Percentiles rank a stretch among this genome's conserved stretches.
Conservation (phyloP, 2,797 vertebrate genomes). For the Sciurus carolinensis region DNA sequence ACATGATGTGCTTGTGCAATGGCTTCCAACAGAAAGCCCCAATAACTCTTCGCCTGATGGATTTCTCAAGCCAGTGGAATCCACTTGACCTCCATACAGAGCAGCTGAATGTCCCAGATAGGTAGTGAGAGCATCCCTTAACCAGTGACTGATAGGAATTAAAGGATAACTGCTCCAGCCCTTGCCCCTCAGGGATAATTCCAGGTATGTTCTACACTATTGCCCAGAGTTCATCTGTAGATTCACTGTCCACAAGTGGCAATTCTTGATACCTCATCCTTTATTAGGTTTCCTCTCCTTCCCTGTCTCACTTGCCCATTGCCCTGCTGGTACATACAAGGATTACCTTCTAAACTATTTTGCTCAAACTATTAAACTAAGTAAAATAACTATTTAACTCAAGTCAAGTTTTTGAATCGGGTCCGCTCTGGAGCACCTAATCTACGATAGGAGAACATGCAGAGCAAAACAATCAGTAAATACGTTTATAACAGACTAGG, state of each 20-base stretch:
- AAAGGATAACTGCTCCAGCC: not conserved
- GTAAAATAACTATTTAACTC: not conserved
- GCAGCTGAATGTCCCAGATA: not conserved
- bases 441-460: not conserved
- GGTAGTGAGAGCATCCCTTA: not conserved
- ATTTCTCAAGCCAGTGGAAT: constrained; percentile 37
- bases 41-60: not conserved
- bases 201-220: not conserved
- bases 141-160: not conserved
- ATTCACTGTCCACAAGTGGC: not conserved
- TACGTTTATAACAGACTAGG: not conserved
- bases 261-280: not conserved
- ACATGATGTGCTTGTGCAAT: not conserved
- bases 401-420: constrained; percentile 14
- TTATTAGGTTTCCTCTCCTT: not conserved
- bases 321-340: not conserved
- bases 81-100: not conserved
- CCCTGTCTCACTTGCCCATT: not conserved
- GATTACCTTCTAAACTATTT: not conserved
- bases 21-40: not conserved
- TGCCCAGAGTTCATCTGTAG: not conserved
- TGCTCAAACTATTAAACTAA: not conserved
- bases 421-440: not conserved
- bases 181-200: not conserved
- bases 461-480: not conserved